A percentile compares a stretch with the other conserved stretches of the same genome.
phyloP scores from a whole-genome alignment of 2,113 vertebrate species.

The Pluvianellus socialis region DNA sequence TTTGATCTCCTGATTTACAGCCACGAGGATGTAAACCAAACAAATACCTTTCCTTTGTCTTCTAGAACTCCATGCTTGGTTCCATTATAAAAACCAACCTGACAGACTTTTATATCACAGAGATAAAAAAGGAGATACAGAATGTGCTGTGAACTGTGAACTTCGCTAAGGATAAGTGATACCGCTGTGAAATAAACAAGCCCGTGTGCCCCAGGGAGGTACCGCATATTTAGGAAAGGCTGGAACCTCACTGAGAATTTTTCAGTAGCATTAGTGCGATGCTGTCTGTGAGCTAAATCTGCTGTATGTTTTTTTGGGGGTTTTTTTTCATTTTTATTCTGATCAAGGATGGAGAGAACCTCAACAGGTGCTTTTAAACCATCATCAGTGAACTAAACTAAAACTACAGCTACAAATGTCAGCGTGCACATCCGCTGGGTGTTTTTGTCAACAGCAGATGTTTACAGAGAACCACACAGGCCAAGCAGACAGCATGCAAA shows the following conservation, averaged over 20 bases:
- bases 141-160: background rate
- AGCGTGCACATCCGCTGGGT: background rate
- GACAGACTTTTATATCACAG: background rate
- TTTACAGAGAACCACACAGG: background rate
- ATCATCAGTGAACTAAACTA: background rate
- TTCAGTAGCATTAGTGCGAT: background rate
- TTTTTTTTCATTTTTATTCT: background rate
- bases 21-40: background rate
- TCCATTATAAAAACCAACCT: slow-evolving; percentile 15
- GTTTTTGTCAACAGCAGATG: background rate
- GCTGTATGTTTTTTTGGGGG: background rate
- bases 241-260: background rate
- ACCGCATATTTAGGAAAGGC: background rate
- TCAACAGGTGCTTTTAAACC: background rate
- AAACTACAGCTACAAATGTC: background rate
- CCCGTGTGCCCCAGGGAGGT: background rate
- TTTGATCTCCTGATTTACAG: slow-evolving; percentile 1
- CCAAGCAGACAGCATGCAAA: background rate
- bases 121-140: background rate
- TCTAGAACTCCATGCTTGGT: background rate
- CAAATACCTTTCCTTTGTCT: background rate
- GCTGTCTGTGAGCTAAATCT: background rate
- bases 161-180: background rate
- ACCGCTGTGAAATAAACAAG: background rate
- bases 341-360: background rate